Evolutionary conservation across 2,797 vertebrate genomes (phyloP).

Genomic region (Tenualosa thibaudeaui): DNA sequence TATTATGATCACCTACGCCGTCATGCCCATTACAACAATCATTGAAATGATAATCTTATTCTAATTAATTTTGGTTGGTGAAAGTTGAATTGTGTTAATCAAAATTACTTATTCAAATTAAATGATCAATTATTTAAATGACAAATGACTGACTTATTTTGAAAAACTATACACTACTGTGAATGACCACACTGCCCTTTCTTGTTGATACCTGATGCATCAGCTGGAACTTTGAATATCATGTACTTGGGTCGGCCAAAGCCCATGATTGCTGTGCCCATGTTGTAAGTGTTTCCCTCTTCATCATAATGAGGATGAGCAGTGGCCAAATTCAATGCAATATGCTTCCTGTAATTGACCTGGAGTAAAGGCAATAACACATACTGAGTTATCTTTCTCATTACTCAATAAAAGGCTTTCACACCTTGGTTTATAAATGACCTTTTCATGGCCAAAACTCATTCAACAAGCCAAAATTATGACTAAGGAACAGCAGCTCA

Average conservation of each 20-base stretch:
- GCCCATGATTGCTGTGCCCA: slow-evolving; percentile 87
- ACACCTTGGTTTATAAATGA: not conserved
- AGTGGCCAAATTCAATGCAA: slow-evolving; percentile 85
- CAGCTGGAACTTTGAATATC: slow-evolving; percentile 85
- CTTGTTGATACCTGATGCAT: slow-evolving; percentile 69
- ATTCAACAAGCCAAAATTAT: no score
- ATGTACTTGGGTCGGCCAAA: slow-evolving; percentile 85
- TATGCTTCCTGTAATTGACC: slow-evolving; percentile 87
- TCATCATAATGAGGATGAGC: slow-evolving; percentile 92
- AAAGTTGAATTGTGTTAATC: no score
- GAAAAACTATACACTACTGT: no score
- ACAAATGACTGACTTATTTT: no score
- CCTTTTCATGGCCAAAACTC: not conserved
- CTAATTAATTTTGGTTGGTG: no score
- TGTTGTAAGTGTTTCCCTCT: slow-evolving; percentile 87
- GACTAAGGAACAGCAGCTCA: no score
- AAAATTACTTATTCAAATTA: no score
- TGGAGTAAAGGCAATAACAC: slow-evolving; percentile 55
- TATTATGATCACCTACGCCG: no score
- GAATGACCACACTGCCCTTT: no score
- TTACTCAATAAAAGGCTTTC: not conserved
- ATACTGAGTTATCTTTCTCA: not conserved
- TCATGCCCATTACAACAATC: no score
- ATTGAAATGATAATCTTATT: no score
- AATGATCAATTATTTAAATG: no score